phyloP scores from a whole-genome alignment of 2,797 vertebrate genomes.

The Podarcis lilfordi region DNA sequence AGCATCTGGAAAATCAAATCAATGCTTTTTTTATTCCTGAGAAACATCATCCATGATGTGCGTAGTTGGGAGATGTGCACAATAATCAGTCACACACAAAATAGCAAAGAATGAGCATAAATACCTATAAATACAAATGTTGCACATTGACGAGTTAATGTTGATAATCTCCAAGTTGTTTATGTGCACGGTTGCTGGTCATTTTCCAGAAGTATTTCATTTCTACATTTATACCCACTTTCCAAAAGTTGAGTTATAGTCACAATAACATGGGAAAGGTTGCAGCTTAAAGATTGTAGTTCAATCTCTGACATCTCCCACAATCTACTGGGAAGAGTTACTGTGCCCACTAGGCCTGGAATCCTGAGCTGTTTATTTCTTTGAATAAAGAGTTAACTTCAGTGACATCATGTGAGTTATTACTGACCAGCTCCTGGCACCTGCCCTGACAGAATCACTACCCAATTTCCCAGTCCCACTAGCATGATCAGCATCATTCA shows the following conservation, averaged over 20 bases:
- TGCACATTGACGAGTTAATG: not conserved
- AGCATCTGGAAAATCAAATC: constrained; percentile 11
- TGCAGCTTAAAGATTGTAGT: not conserved
- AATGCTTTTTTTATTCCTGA: not conserved
- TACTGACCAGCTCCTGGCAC: too few species aligned
- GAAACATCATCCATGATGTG: not conserved
- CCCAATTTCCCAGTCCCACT: not conserved
- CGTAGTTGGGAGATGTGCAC: too few species aligned
- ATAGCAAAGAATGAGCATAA: not conserved
- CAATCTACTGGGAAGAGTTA: too few species aligned
- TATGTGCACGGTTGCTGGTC: not conserved
- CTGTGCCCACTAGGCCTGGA: too few species aligned
- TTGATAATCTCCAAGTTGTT: not conserved
- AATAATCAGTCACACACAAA: not conserved
- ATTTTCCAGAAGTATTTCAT: not conserved
- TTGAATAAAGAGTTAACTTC: too few species aligned
- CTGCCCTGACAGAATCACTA: not conserved
- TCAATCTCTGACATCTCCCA: not conserved
- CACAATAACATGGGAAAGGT: not conserved
- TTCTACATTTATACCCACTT: not conserved
- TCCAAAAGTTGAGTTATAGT: not conserved
- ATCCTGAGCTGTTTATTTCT: too few species aligned
- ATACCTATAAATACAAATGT: not conserved
- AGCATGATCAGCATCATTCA: not conserved
- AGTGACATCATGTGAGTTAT: too few species aligned